phyloP scores from a whole-genome alignment of 2,888 invertebrate genomes.

The Drosophila subquinaria region DNA sequence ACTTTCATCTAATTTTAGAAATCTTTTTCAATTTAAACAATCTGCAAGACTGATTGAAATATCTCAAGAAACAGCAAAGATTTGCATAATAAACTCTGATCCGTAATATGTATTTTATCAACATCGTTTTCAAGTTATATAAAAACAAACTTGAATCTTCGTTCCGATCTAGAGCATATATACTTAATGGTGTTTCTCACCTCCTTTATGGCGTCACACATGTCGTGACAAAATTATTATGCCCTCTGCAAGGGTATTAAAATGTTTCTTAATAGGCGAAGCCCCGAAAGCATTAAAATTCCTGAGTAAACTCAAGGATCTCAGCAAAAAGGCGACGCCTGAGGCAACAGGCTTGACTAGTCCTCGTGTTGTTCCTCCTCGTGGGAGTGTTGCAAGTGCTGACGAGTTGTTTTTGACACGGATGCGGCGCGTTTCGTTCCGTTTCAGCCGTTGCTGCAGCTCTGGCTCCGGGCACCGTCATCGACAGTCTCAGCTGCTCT shows the following conservation, averaged over 20 bases:
- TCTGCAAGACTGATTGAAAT: too few species aligned
- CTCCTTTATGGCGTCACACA: background rate
- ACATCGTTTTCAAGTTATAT: too few species aligned
- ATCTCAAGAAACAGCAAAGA: too few species aligned
- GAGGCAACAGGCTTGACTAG: slow-evolving; percentile 30
- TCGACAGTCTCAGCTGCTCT: slow-evolving; percentile 61
- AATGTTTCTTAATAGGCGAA: slow-evolving; percentile 18
- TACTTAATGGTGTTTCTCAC: background rate
- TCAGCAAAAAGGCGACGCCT: slow-evolving; percentile 39
- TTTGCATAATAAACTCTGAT: too few species aligned
- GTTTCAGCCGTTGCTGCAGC: slow-evolving; percentile 14
- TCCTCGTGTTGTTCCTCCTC: slow-evolving; percentile 22
- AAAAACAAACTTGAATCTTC: too few species aligned
- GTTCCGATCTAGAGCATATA: background rate
- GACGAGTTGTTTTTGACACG: slow-evolving; percentile 21
- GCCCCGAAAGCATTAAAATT: slow-evolving; percentile 28
- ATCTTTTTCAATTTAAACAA: too few species aligned
- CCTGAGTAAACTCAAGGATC: slow-evolving; percentile 40
- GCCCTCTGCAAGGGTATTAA: background rate
- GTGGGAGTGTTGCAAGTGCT: slow-evolving; percentile 28
- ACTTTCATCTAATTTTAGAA: too few species aligned
- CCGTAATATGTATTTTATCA: too few species aligned
- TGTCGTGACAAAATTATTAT: background rate
- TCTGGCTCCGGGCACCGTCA: slow-evolving; percentile 46
- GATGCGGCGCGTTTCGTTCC: slow-evolving; percentile 28